Evolutionary conservation across 2,888 invertebrate genomes (phyloP), one percentile per base, ranked within the genome.

Genomic region (Ichneumoninae sp.): DNA sequence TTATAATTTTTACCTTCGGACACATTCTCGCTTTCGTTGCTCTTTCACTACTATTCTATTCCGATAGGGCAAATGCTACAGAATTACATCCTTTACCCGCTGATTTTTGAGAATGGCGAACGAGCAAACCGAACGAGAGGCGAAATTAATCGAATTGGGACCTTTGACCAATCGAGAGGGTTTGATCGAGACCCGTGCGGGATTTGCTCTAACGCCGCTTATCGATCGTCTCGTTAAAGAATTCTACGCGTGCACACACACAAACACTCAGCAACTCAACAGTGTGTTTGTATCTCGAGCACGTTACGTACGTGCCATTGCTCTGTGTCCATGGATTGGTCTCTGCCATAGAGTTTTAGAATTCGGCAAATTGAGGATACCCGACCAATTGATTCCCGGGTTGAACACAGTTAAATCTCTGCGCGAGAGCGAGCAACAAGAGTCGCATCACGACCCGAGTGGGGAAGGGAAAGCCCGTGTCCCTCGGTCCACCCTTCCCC

Each of bases 221-320:
- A 62, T 62, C 62, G 62, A 62, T 62, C 62, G 62, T 33, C 62
- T 62, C 62, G 62, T 62, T 62, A 62, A 62, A 33, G 30, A 62
- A 30, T 30, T 62, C 62, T 57, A 57, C 26, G 57, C 33, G 6
- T 16, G 16, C 26, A 16, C 62, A 30, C 1, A 33, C 62, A 16
- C 30, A 60, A 5, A 26, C 60, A 60, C 16, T 0, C 26, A 1
- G 33, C 3, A 54, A 16, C 62, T 26, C 26, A 26, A 3, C 26
- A 26, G 62, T 30, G 30, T 62, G n/a, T 62, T 62, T 13, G 62
- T 62, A 62, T 62, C 30, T 33, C 62, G 33, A n/a, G 62, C 62
- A 33, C 30, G n/a, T 62, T 16, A 26, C 22, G 62, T 62, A 16
- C 62, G 30, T 62, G 33, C 30, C n/a, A 62, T n/a, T 16, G 30